Percentiles rank a stretch among this genome's conserved stretches.
phyloP scores from a whole-genome alignment of 1,140 invertebrate species.

The Drosophila busckii region DNA sequence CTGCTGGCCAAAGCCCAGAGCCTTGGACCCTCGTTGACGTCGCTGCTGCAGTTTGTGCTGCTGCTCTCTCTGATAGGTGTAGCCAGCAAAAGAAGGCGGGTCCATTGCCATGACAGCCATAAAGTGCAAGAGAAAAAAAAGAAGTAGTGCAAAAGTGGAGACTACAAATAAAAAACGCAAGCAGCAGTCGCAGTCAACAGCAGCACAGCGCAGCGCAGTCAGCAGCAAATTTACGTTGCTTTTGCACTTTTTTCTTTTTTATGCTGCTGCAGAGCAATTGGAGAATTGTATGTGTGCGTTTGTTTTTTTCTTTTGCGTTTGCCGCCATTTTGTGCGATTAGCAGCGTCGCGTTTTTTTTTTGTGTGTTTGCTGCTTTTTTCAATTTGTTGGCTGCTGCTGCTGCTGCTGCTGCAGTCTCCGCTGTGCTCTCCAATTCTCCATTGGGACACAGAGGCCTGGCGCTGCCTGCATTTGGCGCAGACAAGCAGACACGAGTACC shows the following conservation, averaged over 20 bases:
- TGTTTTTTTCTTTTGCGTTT: slow-evolving; percentile 20
- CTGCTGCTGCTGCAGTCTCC: not conserved
- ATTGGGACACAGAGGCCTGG: slow-evolving; percentile 6
- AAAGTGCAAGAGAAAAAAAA: slow-evolving; percentile 48
- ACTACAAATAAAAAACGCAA: no score
- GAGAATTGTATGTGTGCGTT: not conserved
- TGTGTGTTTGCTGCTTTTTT: slow-evolving; percentile 14
- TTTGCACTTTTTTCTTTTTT: slow-evolving; percentile 1
- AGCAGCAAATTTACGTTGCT: slow-evolving; percentile 49
- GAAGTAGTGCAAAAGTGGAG: no score
- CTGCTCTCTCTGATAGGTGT: slow-evolving; percentile 60
- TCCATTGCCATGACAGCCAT: slow-evolving; percentile 67
- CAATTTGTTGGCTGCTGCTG: slow-evolving; percentile 23
- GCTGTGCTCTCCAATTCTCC: no score
- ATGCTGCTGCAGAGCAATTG: slow-evolving; percentile 10
- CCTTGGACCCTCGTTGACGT: slow-evolving; percentile 19
- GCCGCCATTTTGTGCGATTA: slow-evolving; percentile 72
- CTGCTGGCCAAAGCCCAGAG: no score
- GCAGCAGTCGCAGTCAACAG: slow-evolving; percentile 1
- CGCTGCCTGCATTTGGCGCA: slow-evolving; percentile 10
- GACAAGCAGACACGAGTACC: not conserved
- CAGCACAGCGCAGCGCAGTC: slow-evolving; percentile 27
- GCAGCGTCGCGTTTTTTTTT: slow-evolving; percentile 28
- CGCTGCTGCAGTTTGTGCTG: slow-evolving; percentile 34
- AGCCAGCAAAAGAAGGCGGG: slow-evolving; percentile 68